Evolutionary conservation across 2,888 invertebrate species (phyloP).

Genomic region (Brachyptera putata): DNA sequence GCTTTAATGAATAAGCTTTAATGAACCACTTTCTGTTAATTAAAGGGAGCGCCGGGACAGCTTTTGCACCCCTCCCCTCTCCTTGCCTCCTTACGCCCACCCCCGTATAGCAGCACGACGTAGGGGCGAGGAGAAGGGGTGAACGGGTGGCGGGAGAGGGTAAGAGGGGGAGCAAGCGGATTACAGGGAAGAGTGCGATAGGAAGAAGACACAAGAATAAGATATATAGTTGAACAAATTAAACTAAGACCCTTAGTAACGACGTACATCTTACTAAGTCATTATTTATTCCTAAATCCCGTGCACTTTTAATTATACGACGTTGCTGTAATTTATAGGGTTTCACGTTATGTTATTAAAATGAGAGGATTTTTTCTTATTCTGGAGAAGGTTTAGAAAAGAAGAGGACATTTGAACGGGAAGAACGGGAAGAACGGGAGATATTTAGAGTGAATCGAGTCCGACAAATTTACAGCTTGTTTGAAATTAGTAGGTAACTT

Average conservation of each 20-base stretch:
- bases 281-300: slow-evolving; percentile 22
- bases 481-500: no score
- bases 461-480: no score
- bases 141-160: slow-evolving; percentile 36
- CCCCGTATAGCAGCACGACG: slow-evolving; percentile 48
- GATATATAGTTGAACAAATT: slow-evolving; percentile 21
- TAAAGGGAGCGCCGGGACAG: slow-evolving; percentile 61
- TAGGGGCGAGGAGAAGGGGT: slow-evolving; percentile 44
- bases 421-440: no score
- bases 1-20: slow-evolving; percentile 88
- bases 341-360: slow-evolving; percentile 15
- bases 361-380: background rate
- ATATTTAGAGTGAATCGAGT: no score
- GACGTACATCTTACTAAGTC: slow-evolving; percentile 18
- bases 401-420: no score
- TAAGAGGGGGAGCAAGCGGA: slow-evolving; percentile 32
- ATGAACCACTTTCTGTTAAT: slow-evolving; percentile 89
- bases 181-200: slow-evolving; percentile 11
- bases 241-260: slow-evolving; percentile 19
- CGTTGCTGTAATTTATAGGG: slow-evolving; percentile 13
- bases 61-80: slow-evolving; percentile 28
- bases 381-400: no score
- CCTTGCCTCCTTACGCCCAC: no score
- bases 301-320: slow-evolving; percentile 19
- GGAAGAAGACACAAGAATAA: slow-evolving; percentile 21